These are phyloP conservation scores for Drosophila nasuta DNA, from an alignment of 1,140 invertebrate genomes.

Conservation along the genomic window DNA sequence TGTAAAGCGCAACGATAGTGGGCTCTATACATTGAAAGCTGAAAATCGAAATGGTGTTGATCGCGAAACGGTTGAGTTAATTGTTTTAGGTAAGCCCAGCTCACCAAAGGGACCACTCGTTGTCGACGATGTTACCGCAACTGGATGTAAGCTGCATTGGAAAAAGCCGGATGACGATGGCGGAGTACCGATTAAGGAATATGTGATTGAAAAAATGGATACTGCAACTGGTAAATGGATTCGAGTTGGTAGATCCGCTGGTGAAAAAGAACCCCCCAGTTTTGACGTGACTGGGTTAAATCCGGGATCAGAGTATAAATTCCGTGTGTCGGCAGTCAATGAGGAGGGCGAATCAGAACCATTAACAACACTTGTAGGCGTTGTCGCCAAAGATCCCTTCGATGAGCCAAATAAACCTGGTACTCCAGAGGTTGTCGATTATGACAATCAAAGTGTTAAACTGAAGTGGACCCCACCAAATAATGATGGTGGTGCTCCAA, in stretches of 20 bases:
- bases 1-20: constrained; percentile 94
- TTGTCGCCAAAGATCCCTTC: constrained; percentile 98
- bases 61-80: constrained; percentile 94
- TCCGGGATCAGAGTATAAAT: constrained; percentile 97
- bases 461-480: constrained; percentile 97
- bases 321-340: constrained; percentile 97
- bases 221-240: constrained; percentile 95
- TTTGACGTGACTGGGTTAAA: constrained; percentile 95
- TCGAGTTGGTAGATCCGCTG: constrained; percentile 90
- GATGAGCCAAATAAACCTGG: constrained; percentile 95
- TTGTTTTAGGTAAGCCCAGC: constrained; percentile 94
- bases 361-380: constrained; percentile 92
- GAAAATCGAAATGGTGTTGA: constrained; percentile 96
- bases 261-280: constrained; percentile 90
- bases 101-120: constrained; percentile 95
- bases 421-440: constrained; percentile 95
- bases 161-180: constrained; percentile 97
- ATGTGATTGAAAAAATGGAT: constrained; percentile 98
- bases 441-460: constrained; percentile 96
- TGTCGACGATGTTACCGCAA: constrained; percentile 94
- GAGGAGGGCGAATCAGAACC: constrained; percentile 98
- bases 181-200: constrained; percentile 96
- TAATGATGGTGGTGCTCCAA: constrained; percentile 96
- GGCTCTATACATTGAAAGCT: constrained; percentile 95
- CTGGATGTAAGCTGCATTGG: constrained; percentile 95